Conservation (phyloP, 1,140 invertebrate species). For the Microplitis mediator region DNA sequence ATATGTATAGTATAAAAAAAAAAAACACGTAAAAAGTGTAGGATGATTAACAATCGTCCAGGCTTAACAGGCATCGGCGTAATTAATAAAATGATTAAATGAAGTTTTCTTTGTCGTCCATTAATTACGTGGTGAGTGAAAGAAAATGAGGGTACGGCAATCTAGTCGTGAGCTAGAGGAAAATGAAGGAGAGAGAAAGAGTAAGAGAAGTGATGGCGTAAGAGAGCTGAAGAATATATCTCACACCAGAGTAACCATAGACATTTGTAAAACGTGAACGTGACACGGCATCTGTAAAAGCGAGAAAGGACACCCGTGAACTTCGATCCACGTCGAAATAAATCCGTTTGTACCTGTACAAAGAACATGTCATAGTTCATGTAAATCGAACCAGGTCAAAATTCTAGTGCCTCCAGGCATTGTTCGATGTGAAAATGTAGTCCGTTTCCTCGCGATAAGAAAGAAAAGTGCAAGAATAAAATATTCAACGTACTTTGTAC, state of each 20-base stretch:
- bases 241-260: background rate
- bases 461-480: slow-evolving; percentile 20
- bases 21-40: background rate
- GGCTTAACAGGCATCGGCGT: slow-evolving; percentile 29
- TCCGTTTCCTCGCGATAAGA: background rate
- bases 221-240: background rate
- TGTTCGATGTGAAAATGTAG: slow-evolving; percentile 21
- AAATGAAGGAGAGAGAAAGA: background rate
- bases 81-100: slow-evolving; percentile 45
- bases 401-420: background rate
- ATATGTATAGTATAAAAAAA: background rate
- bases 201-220: background rate
- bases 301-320: background rate
- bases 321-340: background rate
- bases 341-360: background rate
- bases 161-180: background rate
- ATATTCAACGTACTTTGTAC: slow-evolving; percentile 33
- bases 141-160: background rate
- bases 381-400: slow-evolving; percentile 8
- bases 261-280: background rate
- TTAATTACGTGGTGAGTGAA: slow-evolving; percentile 32
- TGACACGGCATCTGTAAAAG: background rate
- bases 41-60: slow-evolving; percentile 37
- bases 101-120: slow-evolving; percentile 35
- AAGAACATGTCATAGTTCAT: slow-evolving; percentile 14